Evolutionary conservation across 2,888 invertebrate species (phyloP).

Genomic region (Lordiphosa andalusiaca): DNA sequence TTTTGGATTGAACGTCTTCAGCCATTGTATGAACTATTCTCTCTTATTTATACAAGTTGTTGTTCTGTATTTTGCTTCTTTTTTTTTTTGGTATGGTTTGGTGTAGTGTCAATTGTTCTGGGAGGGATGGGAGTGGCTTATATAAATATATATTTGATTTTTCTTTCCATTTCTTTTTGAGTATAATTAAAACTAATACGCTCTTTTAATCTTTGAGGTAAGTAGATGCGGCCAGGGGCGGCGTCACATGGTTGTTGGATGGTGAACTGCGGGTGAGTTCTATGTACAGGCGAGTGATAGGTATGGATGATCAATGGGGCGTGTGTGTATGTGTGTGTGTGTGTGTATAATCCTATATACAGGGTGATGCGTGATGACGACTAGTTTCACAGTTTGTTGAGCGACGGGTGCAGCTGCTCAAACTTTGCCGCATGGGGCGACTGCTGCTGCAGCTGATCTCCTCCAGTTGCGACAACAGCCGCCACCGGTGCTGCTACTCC

Average conservation of each 20-base stretch:
- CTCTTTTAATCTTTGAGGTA: constrained; percentile 24
- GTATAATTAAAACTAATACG: too few species aligned
- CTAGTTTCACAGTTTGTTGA: constrained; percentile 35
- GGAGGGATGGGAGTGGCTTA: too few species aligned
- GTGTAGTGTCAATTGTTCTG: too few species aligned
- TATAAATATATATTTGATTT: constrained; percentile 15
- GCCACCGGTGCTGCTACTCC: neutral
- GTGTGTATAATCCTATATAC: constrained; percentile 19
- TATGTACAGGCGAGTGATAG: constrained; percentile 7
- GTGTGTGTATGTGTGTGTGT: neutral
- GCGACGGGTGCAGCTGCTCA: constrained; percentile 12
- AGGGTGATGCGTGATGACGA: constrained; percentile 19
- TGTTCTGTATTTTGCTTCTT: constrained; percentile 2
- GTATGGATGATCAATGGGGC: neutral
- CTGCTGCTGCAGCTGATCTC: constrained; percentile 23
- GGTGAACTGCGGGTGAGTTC: constrained; percentile 26
- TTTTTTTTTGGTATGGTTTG: constrained; percentile 1
- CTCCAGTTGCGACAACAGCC: neutral
- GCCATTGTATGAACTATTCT: too few species aligned
- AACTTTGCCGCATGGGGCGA: constrained; percentile 7
- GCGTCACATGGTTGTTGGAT: constrained; percentile 12
- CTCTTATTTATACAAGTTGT: too few species aligned
- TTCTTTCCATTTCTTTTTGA: neutral
- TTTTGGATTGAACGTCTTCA: too few species aligned
- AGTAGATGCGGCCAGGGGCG: constrained; percentile 19